Conservation (phyloP, 2,113 vertebrate genomes). For the Callorhinus ursinus region DNA sequence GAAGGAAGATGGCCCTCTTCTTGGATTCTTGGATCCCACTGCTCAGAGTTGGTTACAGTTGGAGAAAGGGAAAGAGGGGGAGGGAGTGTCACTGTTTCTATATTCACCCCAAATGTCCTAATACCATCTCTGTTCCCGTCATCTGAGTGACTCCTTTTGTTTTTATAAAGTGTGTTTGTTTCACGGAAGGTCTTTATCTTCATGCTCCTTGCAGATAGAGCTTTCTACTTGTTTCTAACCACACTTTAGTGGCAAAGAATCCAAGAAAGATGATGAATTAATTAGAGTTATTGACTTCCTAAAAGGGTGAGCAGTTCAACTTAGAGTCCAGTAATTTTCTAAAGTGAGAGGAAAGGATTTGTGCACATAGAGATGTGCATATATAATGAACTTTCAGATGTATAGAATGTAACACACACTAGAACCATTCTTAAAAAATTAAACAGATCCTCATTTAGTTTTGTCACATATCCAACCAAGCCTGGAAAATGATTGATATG, state of each 20-base stretch:
- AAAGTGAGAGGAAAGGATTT: neutral
- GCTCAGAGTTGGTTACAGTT: neutral
- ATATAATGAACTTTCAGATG: neutral
- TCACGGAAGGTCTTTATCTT: neutral
- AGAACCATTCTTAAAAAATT: neutral
- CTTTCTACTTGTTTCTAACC: constrained; percentile 41
- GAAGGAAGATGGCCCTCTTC: neutral
- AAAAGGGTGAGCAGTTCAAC: constrained; percentile 41
- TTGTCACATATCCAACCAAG: neutral
- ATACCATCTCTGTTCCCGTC: neutral
- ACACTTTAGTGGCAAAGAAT: neutral
- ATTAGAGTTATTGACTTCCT: constrained; percentile 69
- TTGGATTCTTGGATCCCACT: neutral
- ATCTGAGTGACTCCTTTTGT: neutral
- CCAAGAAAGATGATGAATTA: constrained; percentile 70
- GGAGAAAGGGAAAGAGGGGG: neutral
- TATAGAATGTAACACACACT: neutral
- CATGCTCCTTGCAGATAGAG: neutral
- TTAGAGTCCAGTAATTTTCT: constrained; percentile 39
- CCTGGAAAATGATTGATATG: neutral
- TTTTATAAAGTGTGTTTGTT: neutral
- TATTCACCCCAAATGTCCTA: neutral
- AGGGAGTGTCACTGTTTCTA: neutral
- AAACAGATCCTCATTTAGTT: neutral
- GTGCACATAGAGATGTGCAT: neutral